phyloP scores from a whole-genome alignment of 2,888 invertebrate species.

The Anthrax anthrax region DNA sequence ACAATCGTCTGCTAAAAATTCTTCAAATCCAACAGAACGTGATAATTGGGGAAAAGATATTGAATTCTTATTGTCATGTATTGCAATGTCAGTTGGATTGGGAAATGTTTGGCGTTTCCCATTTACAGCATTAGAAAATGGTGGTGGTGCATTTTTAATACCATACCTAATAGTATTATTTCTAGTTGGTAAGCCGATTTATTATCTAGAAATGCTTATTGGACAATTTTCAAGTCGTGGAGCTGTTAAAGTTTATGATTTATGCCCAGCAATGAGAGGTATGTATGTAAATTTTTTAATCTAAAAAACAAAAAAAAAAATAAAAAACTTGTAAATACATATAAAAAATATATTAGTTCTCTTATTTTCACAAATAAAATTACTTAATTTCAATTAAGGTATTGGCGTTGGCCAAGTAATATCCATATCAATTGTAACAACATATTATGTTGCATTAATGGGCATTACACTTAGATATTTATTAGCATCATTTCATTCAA shows the following conservation, averaged over 20 bases:
- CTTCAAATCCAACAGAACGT: constrained; percentile 18
- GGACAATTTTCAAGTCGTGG: constrained; percentile 61
- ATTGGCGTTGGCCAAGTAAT: constrained; percentile 43
- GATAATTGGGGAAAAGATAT: constrained; percentile 33
- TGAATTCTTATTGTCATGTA: constrained; percentile 34
- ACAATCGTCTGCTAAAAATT: neutral
- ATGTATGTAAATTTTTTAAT: constrained; percentile 12
- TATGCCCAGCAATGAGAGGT: constrained; percentile 59
- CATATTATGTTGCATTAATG: constrained; percentile 54
- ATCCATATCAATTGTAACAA: constrained; percentile 41
- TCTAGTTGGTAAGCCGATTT: constrained; percentile 51
- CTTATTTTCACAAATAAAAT: too few relatives aligned
- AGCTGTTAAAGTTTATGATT: constrained; percentile 49
- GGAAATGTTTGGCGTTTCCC: constrained; percentile 59
- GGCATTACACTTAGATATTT: constrained; percentile 48
- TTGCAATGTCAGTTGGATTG: constrained; percentile 47
- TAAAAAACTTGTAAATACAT: too few relatives aligned
- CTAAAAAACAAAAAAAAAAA: neutral
- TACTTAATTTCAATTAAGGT: too few relatives aligned
- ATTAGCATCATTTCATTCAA: constrained; percentile 42
- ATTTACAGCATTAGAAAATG: constrained; percentile 50
- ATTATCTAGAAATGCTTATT: constrained; percentile 56
- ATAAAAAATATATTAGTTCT: too few relatives aligned
- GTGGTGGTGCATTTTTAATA: constrained; percentile 52
- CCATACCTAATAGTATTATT: constrained; percentile 48